A percentile compares a stretch with the other conserved stretches of the same genome.
These are phyloP conservation scores for Homarus americanus DNA, from an alignment of 1,140 invertebrate species.

Conservation along the genomic window DNA sequence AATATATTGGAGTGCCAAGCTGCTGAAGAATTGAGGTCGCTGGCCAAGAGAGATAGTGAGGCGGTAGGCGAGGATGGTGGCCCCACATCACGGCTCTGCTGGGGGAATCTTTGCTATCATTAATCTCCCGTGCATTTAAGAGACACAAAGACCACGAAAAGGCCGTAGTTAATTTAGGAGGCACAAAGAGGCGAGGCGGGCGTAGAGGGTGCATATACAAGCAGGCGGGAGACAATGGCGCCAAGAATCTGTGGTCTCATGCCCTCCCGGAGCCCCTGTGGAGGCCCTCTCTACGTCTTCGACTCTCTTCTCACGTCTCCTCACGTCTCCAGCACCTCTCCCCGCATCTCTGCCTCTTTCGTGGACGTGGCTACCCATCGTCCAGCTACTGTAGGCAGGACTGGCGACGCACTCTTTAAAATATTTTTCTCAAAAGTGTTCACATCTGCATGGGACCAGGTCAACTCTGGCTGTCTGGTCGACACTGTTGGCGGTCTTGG, in stretches of 20 bases:
- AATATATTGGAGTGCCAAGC: no score
- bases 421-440: no score
- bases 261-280: not conserved
- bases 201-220: conserved; percentile 26
- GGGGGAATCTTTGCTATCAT: not conserved
- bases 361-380: not conserved
- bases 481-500: no score
- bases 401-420: no score
- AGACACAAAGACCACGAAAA: conserved; percentile 4
- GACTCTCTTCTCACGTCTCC: not conserved
- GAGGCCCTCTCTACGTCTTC: not conserved
- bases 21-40: no score
- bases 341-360: not conserved
- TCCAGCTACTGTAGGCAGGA: no score
- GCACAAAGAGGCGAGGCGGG: conserved; percentile 21
- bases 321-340: not conserved
- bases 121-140: conserved; percentile 14
- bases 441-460: no score
- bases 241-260: conserved; percentile 33
- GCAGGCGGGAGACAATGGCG: conserved; percentile 32
- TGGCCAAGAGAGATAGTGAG: no score
- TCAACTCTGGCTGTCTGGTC: no score
- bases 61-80: not conserved
- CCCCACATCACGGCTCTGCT: not conserved
- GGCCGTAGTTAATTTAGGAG: conserved; percentile 18